These are phyloP conservation scores for Picus viridis DNA, from an alignment of 2,797 vertebrate species.

Conservation along the genomic window DNA sequence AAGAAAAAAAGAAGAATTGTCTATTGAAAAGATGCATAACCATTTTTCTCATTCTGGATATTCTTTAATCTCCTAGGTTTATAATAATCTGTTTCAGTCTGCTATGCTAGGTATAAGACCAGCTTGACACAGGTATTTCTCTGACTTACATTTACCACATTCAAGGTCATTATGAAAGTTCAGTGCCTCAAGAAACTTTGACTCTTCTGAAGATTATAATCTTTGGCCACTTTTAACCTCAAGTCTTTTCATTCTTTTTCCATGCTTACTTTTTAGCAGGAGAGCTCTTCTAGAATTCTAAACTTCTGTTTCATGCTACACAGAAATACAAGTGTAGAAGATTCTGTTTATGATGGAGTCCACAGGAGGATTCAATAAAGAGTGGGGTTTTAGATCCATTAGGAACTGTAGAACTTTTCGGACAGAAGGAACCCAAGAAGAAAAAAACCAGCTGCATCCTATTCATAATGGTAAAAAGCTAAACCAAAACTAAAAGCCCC, in stretches of 20 bases:
- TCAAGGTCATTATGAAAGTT: neutral
- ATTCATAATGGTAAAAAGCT: neutral
- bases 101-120: neutral
- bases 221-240: neutral
- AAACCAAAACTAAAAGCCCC: neutral
- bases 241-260: neutral
- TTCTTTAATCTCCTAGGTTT: neutral
- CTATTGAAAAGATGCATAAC: neutral
- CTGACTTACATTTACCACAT: neutral
- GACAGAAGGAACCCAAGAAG: neutral
- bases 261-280: neutral
- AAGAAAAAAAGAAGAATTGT: neutral
- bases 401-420: neutral
- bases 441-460: neutral
- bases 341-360: neutral
- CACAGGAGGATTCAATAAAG: neutral
- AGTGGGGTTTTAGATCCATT: neutral
- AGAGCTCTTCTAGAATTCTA: neutral
- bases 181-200: neutral
- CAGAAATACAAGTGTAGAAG: neutral
- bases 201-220: neutral
- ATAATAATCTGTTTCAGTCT: conserved; percentile 2
- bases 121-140: neutral
- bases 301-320: neutral
- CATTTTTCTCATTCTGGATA: neutral